phyloP scores from a whole-genome alignment of 1,140 invertebrate species.

The Trichonephila inaurata region DNA sequence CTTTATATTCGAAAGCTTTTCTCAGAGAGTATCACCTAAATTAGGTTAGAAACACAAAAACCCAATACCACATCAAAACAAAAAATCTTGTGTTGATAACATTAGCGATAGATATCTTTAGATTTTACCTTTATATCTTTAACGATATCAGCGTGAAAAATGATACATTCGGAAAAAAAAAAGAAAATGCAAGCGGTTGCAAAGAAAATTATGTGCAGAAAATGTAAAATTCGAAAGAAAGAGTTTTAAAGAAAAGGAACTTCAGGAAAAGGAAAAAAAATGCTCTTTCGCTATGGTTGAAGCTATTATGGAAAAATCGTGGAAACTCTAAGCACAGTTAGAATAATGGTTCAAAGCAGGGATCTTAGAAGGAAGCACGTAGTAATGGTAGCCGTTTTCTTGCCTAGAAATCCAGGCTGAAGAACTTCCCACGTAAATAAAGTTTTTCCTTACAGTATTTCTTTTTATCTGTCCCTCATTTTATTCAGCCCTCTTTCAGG shows the following conservation, averaged over 20 bases:
- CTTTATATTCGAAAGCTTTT: neutral
- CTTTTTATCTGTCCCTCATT: neutral
- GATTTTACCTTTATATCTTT: neutral
- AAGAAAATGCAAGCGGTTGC: neutral
- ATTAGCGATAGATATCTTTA: neutral
- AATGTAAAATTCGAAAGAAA: neutral
- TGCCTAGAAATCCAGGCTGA: neutral
- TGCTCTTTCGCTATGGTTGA: neutral
- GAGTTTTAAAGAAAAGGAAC: neutral
- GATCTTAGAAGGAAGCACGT: neutral
- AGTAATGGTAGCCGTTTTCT: neutral
- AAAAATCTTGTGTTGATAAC: neutral
- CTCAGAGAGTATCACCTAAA: neutral
- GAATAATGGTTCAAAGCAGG: neutral
- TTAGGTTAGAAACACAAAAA: neutral
- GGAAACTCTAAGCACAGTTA: constrained; percentile 37
- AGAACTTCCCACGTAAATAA: neutral
- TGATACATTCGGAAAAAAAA: neutral
- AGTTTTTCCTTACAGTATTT: neutral
- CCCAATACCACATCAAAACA: neutral
- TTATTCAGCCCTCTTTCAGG: neutral
- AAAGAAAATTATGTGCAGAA: constrained; percentile 25
- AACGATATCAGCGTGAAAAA: constrained; percentile 44
- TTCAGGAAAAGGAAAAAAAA: neutral
- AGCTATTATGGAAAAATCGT: constrained; percentile 14